phyloP scores from a whole-genome alignment of 2,113 vertebrate species.

The Neomonachus schauinslandi region DNA sequence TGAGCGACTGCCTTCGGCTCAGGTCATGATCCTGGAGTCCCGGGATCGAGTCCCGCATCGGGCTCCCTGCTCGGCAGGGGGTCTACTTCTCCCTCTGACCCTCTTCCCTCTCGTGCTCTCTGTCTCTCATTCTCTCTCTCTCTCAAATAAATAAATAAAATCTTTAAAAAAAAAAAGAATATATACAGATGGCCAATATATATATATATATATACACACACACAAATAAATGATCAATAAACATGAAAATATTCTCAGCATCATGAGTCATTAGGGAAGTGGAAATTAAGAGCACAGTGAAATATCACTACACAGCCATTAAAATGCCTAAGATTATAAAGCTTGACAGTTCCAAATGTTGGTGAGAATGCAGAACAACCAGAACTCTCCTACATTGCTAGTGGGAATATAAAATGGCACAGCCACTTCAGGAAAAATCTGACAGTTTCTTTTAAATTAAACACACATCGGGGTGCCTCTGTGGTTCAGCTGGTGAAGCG shows the following conservation, averaged over 20 bases:
- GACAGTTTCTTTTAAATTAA: background rate
- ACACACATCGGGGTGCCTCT: background rate
- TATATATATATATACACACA: background rate
- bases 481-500: background rate
- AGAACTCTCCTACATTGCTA: background rate
- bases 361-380: background rate
- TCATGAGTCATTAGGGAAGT: background rate
- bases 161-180: no score
- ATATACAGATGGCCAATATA: background rate
- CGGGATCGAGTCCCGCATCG: no score
- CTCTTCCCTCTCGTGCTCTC: no score
- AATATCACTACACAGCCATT: background rate
- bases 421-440: background rate
- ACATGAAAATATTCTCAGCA: background rate
- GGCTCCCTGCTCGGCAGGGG: no score
- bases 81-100: no score
- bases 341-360: background rate
- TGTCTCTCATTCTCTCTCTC: no score
- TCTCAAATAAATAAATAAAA: no score
- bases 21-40: no score
- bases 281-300: conserved; percentile 16
- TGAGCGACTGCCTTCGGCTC: no score
- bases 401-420: background rate
- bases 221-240: background rate
- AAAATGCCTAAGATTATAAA: background rate